Base-by-base conservation (phyloP, 1,140 invertebrate genomes). In the Pygmarrhopalites habei region DNA sequence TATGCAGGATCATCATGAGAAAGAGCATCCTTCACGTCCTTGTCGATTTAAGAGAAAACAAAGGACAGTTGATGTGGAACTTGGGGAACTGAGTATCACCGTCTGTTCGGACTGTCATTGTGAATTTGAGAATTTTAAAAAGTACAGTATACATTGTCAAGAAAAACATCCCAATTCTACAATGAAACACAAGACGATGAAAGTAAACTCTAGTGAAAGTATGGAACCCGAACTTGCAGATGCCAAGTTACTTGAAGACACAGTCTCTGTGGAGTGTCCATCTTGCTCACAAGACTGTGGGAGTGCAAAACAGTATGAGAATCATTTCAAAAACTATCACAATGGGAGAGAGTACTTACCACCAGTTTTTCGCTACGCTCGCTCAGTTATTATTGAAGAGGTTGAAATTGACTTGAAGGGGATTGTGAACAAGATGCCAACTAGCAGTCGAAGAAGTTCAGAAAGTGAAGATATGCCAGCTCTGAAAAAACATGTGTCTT, bases 1-100 rank as follows among this genome's bases (percentile, higher is more conserved):
- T 23, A 39, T 26, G 62, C n/a, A 55, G 32, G 21, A 30, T 43
- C 67, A 69, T 58, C 65, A 66, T n/a, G 46, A 53, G 3, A 4
- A 14, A 12, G 32, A n/a, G 17, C 67, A 69, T 52, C 58, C 67
- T 5, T 58, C 25, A 12, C 51, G 61, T 56, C 46, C 52, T 17
- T 63, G 60, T 29, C 17, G 46, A n/a, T 46, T 60, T 23, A 61
- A 47, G 19, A 58, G 62, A 2, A 51, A 32, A 15, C 32, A 44
- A 15, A 25, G 53, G 2, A 58, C 51, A 12, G 21, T 28, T 3
- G 21, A 19, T 26, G 49, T n/a, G 25, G 28, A 52, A 10, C 5
- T 7, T 2, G 49, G 28, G 5, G 19, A 10, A 58, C 56, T 44
- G 25, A 49, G 14, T 1, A 29, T 60, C n/a, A 23, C 51, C 14